phyloP scores from a whole-genome alignment of 2,888 invertebrate species.

The Portevinia maculata region DNA sequence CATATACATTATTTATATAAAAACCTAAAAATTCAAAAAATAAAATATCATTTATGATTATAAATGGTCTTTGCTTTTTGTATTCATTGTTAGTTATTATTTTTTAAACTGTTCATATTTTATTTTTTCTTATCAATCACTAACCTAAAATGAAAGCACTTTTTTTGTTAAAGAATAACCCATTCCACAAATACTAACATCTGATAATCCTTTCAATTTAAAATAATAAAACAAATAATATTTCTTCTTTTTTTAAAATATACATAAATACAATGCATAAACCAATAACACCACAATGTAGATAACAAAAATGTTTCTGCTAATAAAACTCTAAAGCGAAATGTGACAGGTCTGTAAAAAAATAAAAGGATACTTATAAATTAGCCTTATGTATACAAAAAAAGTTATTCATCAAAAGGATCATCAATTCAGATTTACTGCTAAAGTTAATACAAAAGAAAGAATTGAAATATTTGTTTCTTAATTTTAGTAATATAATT shows the following conservation, averaged over 20 bases:
- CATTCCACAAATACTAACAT: constrained; percentile 66
- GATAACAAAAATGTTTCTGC: constrained; percentile 29
- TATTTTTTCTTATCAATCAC: constrained; percentile 50
- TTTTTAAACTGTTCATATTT: constrained; percentile 17
- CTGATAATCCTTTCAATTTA: constrained; percentile 67
- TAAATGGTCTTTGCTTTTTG: constrained; percentile 58
- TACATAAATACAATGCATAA: constrained; percentile 57
- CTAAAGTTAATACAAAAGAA: constrained; percentile 34
- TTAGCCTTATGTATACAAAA: constrained; percentile 20
- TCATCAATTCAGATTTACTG: constrained; percentile 72
- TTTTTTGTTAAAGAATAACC: constrained; percentile 61
- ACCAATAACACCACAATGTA: constrained; percentile 68
- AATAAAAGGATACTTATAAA: constrained; percentile 13
- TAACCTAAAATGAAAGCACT: constrained; percentile 73
- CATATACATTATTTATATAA: constrained; percentile 59
- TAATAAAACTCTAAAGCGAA: constrained; percentile 25
- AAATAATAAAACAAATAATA: constrained; percentile 17
- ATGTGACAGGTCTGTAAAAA: constrained; percentile 24
- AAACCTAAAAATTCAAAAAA: constrained; percentile 45
- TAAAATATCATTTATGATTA: constrained; percentile 51
- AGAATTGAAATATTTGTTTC: constrained; percentile 13
- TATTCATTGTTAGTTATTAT: constrained; percentile 28
- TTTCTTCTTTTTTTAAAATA: constrained; percentile 11
- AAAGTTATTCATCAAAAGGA: constrained; percentile 69
- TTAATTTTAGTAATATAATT: constrained; percentile 33